Base-by-base conservation (phyloP, 2,113 vertebrate species). In the Phyllostomus hastatus region DNA sequence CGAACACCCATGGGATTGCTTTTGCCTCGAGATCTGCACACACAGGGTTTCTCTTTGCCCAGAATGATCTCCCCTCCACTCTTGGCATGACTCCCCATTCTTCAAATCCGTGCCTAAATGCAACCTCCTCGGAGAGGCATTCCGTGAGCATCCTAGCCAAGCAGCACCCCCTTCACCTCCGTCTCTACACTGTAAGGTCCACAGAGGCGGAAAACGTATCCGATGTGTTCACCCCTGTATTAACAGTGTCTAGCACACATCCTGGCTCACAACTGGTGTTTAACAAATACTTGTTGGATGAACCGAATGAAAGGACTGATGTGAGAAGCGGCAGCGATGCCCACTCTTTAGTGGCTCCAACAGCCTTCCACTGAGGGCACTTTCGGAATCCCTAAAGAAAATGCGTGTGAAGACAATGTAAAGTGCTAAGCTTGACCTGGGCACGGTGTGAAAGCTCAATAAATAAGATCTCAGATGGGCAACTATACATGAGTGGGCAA, bases 381-480 rank as follows among this genome's bases (percentile, higher is more conserved):
- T 92, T 82, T 1, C 46, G 8, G 81, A 80, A 82, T 79, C 70
- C 85, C n/a, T 57, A 50, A 59, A 91, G 82, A 81, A 79, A 94
- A 95, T 52, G 46, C 46, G 33, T 24, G 35, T 41, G 24, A 59
- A 24, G 57, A 24, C 57, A 22, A 9, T 9, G 57, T 7, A 66
- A 90, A 85, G 38, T 70, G 54, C 80, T 66, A 54, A 69, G 70
- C 43, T 46, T 76, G 66, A 90, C 52, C 38, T 78, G 33, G 88
- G 92, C 79, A 41, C 86, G 24, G 52, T 48, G 41, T 11, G 82
- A 81, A 31, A 57, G 59, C 78, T 94, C 90, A 57, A 31, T 61
- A 97, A 91, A 91, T 67, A 33, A 59, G 46, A 46, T 72, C 78
- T 78, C 70, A 88, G 88, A 93, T 33, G 66, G 54, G 17, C 46